A percentile compares a stretch with the other conserved stretches of the same genome.
Conservation (phyloP, 2,888 invertebrate species). For the Sussaba pulchella region DNA sequence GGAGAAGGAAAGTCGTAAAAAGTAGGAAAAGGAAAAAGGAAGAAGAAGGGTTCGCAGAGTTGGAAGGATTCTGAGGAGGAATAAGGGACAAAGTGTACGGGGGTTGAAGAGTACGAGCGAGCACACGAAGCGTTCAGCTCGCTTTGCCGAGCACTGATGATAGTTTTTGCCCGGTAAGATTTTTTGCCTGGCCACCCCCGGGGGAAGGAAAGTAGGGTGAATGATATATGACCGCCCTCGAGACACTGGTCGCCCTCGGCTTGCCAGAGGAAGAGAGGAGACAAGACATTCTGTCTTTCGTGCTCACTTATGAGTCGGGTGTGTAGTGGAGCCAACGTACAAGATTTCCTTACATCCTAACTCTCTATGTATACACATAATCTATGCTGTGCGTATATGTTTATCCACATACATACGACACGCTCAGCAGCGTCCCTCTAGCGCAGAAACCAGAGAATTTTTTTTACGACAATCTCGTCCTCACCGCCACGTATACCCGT, state of each 20-base stretch:
- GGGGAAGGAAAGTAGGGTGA: slow-evolving; percentile 75
- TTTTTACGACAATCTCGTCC: too few species aligned
- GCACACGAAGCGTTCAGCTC: slow-evolving; percentile 80
- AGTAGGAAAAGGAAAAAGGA: slow-evolving; percentile 21
- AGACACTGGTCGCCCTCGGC: slow-evolving; percentile 77
- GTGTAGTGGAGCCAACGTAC: slow-evolving; percentile 52
- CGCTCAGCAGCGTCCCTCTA: slow-evolving; percentile 31
- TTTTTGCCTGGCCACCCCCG: slow-evolving; percentile 78
- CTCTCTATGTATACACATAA: too few species aligned
- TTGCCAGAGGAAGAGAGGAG: slow-evolving; percentile 57
- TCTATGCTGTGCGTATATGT: neutral
- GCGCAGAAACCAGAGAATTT: slow-evolving; percentile 36
- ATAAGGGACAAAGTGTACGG: slow-evolving; percentile 64
- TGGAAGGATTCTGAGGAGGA: slow-evolving; percentile 67
- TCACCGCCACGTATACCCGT: neutral
- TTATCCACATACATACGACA: too few species aligned
- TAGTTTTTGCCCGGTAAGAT: slow-evolving; percentile 83
- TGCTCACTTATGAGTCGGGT: slow-evolving; percentile 41
- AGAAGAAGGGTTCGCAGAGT: slow-evolving; percentile 46
- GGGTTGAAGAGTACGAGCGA: slow-evolving; percentile 64
- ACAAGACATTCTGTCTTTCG: slow-evolving; percentile 47
- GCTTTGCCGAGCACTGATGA: slow-evolving; percentile 83
- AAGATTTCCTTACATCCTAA: slow-evolving; percentile 62
- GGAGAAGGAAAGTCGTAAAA: slow-evolving; percentile 5
- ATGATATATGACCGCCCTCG: slow-evolving; percentile 84